phyloP scores from a whole-genome alignment of 1,140 invertebrate genomes.

The Paraescarpia echinospica region DNA sequence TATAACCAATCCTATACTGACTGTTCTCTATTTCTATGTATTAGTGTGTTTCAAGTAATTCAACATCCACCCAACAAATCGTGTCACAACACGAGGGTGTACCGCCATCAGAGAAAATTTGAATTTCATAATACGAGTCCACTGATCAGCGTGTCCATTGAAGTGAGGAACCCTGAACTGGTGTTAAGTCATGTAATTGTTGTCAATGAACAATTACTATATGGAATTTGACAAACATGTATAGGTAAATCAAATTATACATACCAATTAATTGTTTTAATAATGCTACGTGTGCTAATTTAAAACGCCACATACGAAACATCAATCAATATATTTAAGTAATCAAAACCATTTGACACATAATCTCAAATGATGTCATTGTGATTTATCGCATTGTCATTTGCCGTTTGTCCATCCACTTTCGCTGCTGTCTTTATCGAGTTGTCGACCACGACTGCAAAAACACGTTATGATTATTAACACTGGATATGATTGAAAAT shows the following conservation, averaged over 20 bases:
- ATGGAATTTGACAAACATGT: background rate
- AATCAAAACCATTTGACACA: background rate
- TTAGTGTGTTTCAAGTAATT: too few relatives aligned
- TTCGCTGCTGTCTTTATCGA: background rate
- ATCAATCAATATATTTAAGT: background rate
- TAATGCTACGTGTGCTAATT: background rate
- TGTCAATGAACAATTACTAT: background rate
- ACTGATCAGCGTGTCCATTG: background rate
- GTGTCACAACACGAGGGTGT: background rate
- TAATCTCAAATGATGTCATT: background rate
- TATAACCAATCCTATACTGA: background rate
- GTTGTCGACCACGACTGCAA: background rate
- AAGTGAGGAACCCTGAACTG: background rate
- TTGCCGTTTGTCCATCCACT: background rate
- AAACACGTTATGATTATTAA: background rate
- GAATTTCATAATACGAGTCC: background rate
- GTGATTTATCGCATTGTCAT: background rate
- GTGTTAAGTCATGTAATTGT: background rate
- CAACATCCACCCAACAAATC: background rate
- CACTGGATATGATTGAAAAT: background rate
- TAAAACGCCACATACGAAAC: background rate
- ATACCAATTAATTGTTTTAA: background rate
- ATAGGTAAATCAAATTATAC: background rate
- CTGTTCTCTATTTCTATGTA: too few relatives aligned
- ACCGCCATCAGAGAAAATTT: background rate